These are phyloP conservation scores for human DNA, from an alignment of 2,113 vertebrate genomes.

Conservation along the genomic window DNA sequence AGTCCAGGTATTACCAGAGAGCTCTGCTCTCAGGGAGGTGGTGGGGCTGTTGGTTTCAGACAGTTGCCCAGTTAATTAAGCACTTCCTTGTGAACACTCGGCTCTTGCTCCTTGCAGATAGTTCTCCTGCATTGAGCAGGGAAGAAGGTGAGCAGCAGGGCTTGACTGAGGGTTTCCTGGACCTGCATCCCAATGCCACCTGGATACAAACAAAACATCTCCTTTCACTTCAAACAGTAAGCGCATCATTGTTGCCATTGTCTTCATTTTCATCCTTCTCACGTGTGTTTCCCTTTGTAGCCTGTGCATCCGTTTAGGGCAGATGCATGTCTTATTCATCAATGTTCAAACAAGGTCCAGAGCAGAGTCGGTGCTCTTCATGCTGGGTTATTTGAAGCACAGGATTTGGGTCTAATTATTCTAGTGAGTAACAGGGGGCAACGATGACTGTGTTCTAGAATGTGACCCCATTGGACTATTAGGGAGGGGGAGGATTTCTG, in stretches of 20 bases:
- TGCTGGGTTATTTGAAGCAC: not conserved
- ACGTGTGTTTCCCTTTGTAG: not conserved
- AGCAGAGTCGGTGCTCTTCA: not conserved
- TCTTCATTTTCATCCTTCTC: not conserved
- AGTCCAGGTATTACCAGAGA: not conserved
- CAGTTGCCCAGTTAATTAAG: not conserved
- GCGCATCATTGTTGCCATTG: fast-evolving
- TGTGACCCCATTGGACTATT: not conserved
- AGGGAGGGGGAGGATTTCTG: too few relatives aligned
- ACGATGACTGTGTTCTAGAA: not conserved
- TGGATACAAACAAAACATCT: not conserved
- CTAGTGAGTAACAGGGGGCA: not conserved
- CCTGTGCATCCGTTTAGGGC: not conserved
- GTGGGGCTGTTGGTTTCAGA: not conserved
- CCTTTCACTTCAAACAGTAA: not conserved
- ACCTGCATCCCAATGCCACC: not conserved
- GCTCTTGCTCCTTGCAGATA: not conserved
- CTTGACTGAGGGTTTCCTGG: not conserved
- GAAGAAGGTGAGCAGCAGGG: too few relatives aligned
- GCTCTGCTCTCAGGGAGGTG: not conserved
- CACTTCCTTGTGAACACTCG: not conserved
- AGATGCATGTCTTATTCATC: not conserved
- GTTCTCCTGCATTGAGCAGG: not conserved
- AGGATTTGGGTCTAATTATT: not conserved
- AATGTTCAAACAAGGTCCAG: not conserved